These are phyloP conservation scores for Chloroceryle aenea DNA, from an alignment of 2,113 vertebrate genomes.

Conservation along the genomic window DNA sequence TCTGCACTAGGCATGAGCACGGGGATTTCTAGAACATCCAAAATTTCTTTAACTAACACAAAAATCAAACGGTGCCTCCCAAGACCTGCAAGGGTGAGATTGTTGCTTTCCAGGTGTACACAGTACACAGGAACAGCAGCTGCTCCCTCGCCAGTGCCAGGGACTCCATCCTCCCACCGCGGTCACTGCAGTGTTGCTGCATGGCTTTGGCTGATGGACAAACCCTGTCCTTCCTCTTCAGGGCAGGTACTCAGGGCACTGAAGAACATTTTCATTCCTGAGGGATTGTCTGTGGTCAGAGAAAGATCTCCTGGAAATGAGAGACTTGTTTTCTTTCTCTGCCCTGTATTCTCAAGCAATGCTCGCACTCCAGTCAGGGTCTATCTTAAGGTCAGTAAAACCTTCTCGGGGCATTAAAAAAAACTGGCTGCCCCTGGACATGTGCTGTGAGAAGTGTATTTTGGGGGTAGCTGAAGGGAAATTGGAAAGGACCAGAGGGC, in stretches of 20 bases:
- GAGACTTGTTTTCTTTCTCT: conserved; percentile 6
- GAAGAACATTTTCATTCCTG: conserved; percentile 47
- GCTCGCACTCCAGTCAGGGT: background rate
- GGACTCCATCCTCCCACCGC: background rate
- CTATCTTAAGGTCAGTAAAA: conserved; percentile 63
- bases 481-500: background rate
- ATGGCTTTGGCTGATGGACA: background rate
- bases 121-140: background rate
- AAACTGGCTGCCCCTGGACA: background rate
- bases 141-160: rapidly evolving
- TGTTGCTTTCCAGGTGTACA: background rate
- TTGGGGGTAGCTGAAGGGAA: background rate
- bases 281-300: background rate
- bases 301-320: background rate
- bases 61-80: background rate
- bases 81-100: background rate
- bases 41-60: background rate
- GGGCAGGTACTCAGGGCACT: conserved; percentile 27
- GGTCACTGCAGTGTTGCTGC: background rate
- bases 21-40: background rate
- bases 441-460: background rate
- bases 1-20: background rate
- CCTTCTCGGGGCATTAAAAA: background rate
- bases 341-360: background rate
- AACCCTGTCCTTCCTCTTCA: background rate